Percentiles rank a stretch among this genome's conserved stretches.
Conservation (phyloP, 2,888 invertebrate genomes). For the Aphidoletes aphidimyza region DNA sequence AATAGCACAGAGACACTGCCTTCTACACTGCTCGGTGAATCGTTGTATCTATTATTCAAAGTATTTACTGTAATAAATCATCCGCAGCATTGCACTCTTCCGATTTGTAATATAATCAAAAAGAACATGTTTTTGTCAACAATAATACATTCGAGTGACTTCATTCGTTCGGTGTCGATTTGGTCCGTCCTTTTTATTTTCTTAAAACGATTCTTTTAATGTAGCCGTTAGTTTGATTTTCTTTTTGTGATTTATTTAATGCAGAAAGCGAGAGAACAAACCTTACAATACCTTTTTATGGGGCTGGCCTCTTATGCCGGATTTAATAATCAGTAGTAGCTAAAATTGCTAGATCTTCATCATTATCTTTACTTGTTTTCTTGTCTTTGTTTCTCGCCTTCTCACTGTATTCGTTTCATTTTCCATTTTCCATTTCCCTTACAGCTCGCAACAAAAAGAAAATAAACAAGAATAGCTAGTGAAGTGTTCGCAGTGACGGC, state of each 20-base stretch:
- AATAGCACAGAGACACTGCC: no score
- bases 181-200: constrained; percentile 14
- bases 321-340: not conserved
- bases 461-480: not conserved
- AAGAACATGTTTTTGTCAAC: no score
- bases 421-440: not conserved
- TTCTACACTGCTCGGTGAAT: no score
- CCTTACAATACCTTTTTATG: no score
- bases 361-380: not conserved
- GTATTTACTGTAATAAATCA: no score
- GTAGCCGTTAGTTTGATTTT: not conserved
- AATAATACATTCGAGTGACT: no score
- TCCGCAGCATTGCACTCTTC: no score
- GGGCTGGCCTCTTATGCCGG: not conserved
- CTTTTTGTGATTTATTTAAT: constrained; percentile 46
- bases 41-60: no score
- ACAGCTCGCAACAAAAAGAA: not conserved
- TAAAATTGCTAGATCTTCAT: not conserved
- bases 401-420: not conserved
- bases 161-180: not conserved
- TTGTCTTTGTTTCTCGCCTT: not conserved
- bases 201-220: constrained; percentile 46
- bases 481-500: not conserved
- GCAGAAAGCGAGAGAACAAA: not conserved
- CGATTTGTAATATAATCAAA: no score